A percentile compares a stretch with the other conserved stretches of the same genome.
Evolutionary conservation across 2,888 invertebrate species (phyloP).

Genomic region (Platynereis dumerilii): DNA sequence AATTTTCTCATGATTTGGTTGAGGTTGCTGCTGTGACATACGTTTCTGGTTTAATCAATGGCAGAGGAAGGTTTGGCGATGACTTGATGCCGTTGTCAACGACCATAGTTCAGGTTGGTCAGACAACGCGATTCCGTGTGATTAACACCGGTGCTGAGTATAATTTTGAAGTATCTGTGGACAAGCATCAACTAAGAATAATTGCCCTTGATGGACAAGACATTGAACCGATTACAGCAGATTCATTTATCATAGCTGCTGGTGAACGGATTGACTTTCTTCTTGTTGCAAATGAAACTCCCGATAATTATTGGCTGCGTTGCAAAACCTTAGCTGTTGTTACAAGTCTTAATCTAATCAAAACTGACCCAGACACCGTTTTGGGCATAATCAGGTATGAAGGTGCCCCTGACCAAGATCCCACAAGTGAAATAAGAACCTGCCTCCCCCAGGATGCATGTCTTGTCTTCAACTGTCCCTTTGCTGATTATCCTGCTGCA

Average conservation of each 20-base stretch:
- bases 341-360: neutral
- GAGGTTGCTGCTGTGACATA: too few species aligned
- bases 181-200: constrained; percentile 26
- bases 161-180: constrained; percentile 26
- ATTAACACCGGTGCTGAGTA: constrained; percentile 28
- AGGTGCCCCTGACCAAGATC: neutral
- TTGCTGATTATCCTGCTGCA: constrained; percentile 18
- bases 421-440: neutral
- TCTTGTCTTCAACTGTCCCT: constrained; percentile 43
- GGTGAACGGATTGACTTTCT: constrained; percentile 32
- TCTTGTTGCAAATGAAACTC: constrained; percentile 9
- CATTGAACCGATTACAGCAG: constrained; percentile 26
- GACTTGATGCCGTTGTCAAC: constrained; percentile 16
- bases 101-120: neutral
- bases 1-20: too few species aligned
- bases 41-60: constrained; percentile 27
- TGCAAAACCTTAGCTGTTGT: constrained; percentile 10
- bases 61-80: constrained; percentile 25
- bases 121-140: constrained; percentile 21
- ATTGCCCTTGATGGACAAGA: constrained; percentile 31
- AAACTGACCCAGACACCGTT: constrained; percentile 6
- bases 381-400: constrained; percentile 16
- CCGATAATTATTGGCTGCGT: constrained; percentile 28
- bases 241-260: constrained; percentile 24
- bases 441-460: constrained; percentile 38